phyloP scores from a whole-genome alignment of 2,113 vertebrate species.

The Alligator mississippiensis region DNA sequence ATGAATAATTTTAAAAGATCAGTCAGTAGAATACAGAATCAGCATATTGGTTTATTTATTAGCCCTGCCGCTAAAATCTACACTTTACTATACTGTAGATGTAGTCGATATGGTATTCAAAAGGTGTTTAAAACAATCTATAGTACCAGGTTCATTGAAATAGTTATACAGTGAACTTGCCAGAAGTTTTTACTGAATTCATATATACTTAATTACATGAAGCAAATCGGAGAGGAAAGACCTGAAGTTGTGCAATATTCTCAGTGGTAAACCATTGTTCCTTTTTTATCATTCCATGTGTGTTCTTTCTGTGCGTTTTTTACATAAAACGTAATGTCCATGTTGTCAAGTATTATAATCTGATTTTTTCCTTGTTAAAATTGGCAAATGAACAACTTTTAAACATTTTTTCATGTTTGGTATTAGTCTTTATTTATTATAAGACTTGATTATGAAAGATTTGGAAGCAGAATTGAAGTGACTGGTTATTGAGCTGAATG shows the following conservation, averaged over 20 bases:
- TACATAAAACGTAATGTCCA: conserved; percentile 43
- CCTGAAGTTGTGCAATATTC: conserved; percentile 82
- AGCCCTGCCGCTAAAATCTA: conserved; percentile 19
- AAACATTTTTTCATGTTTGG: conserved; percentile 51
- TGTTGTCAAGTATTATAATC: conserved; percentile 67
- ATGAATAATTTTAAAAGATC: conserved; percentile 45
- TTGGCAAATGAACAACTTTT: conserved; percentile 77
- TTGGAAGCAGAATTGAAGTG: conserved; percentile 29
- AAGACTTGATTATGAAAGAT: conserved; percentile 35
- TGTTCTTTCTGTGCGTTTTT: conserved; percentile 52
- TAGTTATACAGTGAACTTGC: conserved; percentile 56
- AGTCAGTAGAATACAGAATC: conserved; percentile 45
- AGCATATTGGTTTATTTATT: conserved; percentile 46
- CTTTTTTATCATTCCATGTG: conserved; percentile 72
- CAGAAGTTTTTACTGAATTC: conserved; percentile 67
- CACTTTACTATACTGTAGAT: conserved; percentile 22
- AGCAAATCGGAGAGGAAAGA: conserved; percentile 73
- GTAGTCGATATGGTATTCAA: conserved; percentile 27
- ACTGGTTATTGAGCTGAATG: conserved; percentile 13
- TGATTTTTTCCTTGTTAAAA: conserved; percentile 73
- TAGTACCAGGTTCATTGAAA: conserved; percentile 54
- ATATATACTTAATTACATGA: conserved; percentile 67
- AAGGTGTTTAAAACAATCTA: conserved; percentile 45
- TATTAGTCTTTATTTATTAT: conserved; percentile 74
- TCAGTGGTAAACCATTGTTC: conserved; percentile 57